Conservation (phyloP, 92 coral and sea anemone species). For the Umimayanthus chanpuru region DNA sequence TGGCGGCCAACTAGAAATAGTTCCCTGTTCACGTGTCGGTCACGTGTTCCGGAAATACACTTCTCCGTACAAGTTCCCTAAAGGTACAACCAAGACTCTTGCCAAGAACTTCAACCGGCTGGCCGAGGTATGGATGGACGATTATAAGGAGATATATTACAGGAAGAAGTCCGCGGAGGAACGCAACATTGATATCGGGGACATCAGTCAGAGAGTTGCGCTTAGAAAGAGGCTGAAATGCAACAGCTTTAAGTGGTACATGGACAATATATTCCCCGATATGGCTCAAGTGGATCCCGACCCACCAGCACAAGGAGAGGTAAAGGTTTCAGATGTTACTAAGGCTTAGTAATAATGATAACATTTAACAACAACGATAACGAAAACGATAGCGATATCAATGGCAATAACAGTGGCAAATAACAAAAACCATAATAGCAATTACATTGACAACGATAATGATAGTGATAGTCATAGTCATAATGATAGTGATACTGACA, state of each 20-base stretch:
- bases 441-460: too few species aligned
- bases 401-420: too few species aligned
- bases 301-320: slow-evolving; percentile 95
- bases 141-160: slow-evolving; percentile 58
- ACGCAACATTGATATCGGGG: slow-evolving; percentile 73
- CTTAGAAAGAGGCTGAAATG: slow-evolving; percentile 76
- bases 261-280: slow-evolving; percentile 81
- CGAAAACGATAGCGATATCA: too few species aligned
- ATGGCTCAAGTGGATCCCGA: slow-evolving; percentile 83
- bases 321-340: slow-evolving; percentile 9
- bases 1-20: slow-evolving; percentile 84
- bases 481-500: too few species aligned
- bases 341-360: too few species aligned
- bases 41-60: slow-evolving; percentile 52
- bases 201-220: slow-evolving; percentile 76
- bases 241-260: slow-evolving; percentile 79
- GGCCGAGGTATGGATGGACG: too few species aligned
- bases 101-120: too few species aligned
- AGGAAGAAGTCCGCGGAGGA: slow-evolving; percentile 82
- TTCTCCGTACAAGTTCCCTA: too few species aligned
- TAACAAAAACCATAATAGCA: too few species aligned
- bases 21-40: slow-evolving; percentile 92
- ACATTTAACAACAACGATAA: neutral
- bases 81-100: too few species aligned
- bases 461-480: too few species aligned